Percentiles rank a stretch among this genome's conserved stretches.
Conservation (phyloP, 2,888 invertebrate species). For the Tolmerus cingulatus region DNA sequence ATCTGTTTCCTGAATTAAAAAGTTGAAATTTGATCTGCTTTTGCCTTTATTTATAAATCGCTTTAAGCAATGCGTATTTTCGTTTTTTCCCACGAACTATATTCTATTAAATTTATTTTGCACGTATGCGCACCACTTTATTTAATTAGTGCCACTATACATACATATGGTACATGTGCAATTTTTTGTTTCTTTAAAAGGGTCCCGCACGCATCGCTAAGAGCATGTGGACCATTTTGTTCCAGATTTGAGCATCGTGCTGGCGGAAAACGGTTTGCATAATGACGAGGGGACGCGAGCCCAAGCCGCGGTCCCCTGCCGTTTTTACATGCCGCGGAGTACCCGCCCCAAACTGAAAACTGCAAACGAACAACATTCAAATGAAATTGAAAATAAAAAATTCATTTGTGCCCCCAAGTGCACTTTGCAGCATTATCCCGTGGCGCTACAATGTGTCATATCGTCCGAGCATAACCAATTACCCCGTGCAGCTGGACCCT, state of each 20-base stretch:
- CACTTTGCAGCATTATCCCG: not conserved
- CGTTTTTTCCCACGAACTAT: not conserved
- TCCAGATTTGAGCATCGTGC: not conserved
- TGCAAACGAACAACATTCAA: not conserved
- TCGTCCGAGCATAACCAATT: constrained; percentile 12
- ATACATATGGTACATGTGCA: not conserved
- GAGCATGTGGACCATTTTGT: not conserved
- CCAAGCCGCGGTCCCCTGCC: not conserved
- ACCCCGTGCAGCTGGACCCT: not conserved
- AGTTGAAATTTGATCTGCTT: no score
- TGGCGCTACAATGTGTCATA: constrained; percentile 10
- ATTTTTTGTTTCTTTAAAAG: not conserved
- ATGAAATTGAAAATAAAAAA: constrained; percentile 9
- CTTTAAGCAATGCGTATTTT: no score
- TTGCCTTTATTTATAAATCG: no score
- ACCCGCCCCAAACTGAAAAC: not conserved
- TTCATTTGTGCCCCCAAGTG: not conserved
- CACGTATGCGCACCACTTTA: not conserved
- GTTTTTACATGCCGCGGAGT: not conserved
- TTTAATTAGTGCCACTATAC: not conserved
- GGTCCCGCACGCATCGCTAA: not conserved
- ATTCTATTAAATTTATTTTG: not conserved
- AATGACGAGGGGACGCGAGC: not conserved
- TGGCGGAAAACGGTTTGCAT: not conserved
- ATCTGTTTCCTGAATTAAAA: no score